Conservation (phyloP, 2,113 vertebrate species). For the Piaya cayana region DNA sequence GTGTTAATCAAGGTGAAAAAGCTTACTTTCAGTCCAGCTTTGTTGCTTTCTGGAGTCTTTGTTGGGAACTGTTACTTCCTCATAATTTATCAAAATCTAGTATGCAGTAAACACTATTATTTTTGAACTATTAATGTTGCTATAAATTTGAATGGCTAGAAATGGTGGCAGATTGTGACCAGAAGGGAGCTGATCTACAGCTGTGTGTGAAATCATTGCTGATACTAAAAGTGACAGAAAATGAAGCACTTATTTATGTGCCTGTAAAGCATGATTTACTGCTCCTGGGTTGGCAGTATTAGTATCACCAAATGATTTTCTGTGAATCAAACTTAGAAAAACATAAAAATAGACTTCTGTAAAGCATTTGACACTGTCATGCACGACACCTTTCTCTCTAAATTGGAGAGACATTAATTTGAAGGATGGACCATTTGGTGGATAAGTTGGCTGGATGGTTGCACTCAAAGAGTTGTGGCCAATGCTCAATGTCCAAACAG, state of each 20-base stretch:
- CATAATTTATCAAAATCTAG: conserved; percentile 50
- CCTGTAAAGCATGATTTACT: conserved; percentile 61
- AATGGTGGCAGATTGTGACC: conserved; percentile 58
- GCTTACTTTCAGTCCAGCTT: conserved; percentile 38
- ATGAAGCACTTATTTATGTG: conserved; percentile 41
- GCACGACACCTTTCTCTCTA: too few relatives aligned
- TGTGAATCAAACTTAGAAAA: conserved; percentile 51
- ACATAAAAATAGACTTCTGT: background rate
- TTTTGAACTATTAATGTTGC: conserved; percentile 55
- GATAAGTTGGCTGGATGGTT: too few relatives aligned
- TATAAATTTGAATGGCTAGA: conserved; percentile 42
- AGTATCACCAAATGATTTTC: conserved; percentile 4
- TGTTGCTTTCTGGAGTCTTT: conserved; percentile 40
- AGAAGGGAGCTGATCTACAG: conserved; percentile 54
- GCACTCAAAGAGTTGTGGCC: too few relatives aligned
- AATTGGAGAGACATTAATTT: too few relatives aligned
- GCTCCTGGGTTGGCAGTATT: conserved; percentile 3
- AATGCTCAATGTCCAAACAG: too few relatives aligned
- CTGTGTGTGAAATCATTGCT: conserved; percentile 33
- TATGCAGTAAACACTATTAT: conserved; percentile 27
- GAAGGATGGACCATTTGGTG: too few relatives aligned
- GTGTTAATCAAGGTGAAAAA: conserved; percentile 20
- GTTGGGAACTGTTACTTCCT: conserved; percentile 52
- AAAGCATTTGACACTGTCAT: too few relatives aligned
- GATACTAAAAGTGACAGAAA: conserved; percentile 46